Evolutionary conservation across 2,888 invertebrate genomes (phyloP), one percentile per base, ranked within the genome.

Genomic region (Heliconius hortense): DNA sequence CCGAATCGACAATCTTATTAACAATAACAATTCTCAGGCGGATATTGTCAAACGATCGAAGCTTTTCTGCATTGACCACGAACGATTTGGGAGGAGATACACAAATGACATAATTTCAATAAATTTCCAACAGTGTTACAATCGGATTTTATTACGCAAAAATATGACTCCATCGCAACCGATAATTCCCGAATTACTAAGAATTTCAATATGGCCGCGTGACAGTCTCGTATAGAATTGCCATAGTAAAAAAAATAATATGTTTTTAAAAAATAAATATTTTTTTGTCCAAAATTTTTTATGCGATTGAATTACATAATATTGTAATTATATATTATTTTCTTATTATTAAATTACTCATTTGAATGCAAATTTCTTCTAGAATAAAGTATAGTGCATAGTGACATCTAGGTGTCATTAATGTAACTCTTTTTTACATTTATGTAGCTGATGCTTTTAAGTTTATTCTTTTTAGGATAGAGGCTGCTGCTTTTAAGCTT

Each of bases 121-220:
- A 90, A 90, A 89, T 88, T 90, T 87, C 87, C 93, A 91, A 90
- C 88, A 86, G 90, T 90, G 89, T 86, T 89, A 89, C 86, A 86
- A 88, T 90, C 90, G 87, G 90, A 93, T 89, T 89, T 92, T 88
- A 91, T 88, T 89, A 89, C 86, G 90, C 88, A 90, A 94, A 92
- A 93, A 88, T 93, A 87, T 87, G 93, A 93, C 94, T 94, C 94
- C 94, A 94, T 94, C 87, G 94, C 94, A 92, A 90, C 89, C 90
- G 92, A 90, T 91, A 93, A 89, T 92, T 91, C 89, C 87, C 86
- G 87, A 90, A 87, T 89, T 85, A 92, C 90, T 92, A 89, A 89
- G 85, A 85, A 82, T 84, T 87, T 80, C 85, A 93, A 92, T 86
- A 93, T 93, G 93, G 93, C 91, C 78, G 87, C 70, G 62, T 80